Percentiles rank a stretch among this genome's conserved stretches.
These are phyloP conservation scores for Galaxias olidus DNA, from an alignment of 2,797 vertebrate species.

Conservation along the genomic window DNA sequence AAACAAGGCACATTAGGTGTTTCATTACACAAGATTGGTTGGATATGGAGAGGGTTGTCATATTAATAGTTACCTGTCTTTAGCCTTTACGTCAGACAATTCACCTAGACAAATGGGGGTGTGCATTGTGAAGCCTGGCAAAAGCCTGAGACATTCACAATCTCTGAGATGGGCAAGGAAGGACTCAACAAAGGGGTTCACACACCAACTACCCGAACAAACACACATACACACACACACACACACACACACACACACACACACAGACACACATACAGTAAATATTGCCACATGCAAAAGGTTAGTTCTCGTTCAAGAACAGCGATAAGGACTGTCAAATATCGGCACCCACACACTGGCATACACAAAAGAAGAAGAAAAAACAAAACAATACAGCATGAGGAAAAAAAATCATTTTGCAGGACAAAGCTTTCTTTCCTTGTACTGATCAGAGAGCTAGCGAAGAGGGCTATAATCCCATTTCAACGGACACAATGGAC, in stretches of 20 bases:
- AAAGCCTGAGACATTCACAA: slow-evolving; percentile 91
- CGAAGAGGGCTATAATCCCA: slow-evolving; percentile 83
- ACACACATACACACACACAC: slow-evolving; percentile 75
- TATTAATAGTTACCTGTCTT: slow-evolving; percentile 92
- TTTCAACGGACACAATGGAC: slow-evolving; percentile 85
- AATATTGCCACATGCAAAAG: no score
- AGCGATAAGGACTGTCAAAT: slow-evolving; percentile 1
- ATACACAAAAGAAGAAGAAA: slow-evolving; percentile 35
- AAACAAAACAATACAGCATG: slow-evolving; percentile 78
- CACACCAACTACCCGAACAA: slow-evolving; percentile 72
- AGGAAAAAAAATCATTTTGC: slow-evolving; percentile 81
- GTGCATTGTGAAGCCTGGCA: slow-evolving; percentile 88
- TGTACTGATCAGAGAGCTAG: slow-evolving; percentile 51
- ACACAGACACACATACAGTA: slow-evolving; percentile 27
- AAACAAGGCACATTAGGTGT: slow-evolving; percentile 95
- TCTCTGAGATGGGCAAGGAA: slow-evolving; percentile 74
- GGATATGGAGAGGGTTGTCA: slow-evolving; percentile 90
- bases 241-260: slow-evolving; percentile 52
- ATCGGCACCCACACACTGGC: slow-evolving; percentile 19
- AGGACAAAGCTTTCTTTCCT: slow-evolving; percentile 77
- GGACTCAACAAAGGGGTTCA: no score
- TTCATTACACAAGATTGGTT: slow-evolving; percentile 94
- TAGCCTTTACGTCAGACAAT: slow-evolving; percentile 85
- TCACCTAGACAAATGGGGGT: slow-evolving; percentile 85
- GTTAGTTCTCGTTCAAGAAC: no score